Conservation (phyloP, 1,140 invertebrate species). For the Ceratina australensis region DNA sequence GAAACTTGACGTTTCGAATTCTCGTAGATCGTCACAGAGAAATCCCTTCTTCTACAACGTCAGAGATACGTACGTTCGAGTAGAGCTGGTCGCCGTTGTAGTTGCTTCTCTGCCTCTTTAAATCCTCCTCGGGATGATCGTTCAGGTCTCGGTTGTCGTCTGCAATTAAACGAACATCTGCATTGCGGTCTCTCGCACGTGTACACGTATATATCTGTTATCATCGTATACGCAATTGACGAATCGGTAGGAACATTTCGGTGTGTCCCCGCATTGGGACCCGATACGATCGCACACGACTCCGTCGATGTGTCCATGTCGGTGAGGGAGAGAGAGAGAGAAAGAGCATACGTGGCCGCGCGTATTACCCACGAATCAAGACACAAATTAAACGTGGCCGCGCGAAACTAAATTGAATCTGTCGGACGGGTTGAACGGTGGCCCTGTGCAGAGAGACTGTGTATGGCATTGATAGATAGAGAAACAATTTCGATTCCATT, state of each 20-base stretch:
- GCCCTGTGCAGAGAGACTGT: conserved; percentile 51
- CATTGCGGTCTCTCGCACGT: not conserved
- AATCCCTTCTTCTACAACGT: not conserved
- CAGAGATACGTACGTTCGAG: conserved; percentile 87
- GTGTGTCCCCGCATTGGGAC: not conserved
- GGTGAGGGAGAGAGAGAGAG: no score
- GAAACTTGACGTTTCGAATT: conserved; percentile 27
- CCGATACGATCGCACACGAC: not conserved
- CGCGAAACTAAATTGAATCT: conserved; percentile 73
- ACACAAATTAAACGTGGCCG: conserved; percentile 74
- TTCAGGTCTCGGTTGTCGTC: conserved; percentile 92
- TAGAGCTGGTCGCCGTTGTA: conserved; percentile 95
- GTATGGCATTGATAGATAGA: conserved; percentile 78
- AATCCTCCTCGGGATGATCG: conserved; percentile 90
- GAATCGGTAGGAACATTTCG: no score
- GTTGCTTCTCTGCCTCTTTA: conserved; percentile 90
- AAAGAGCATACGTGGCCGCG: conserved; percentile 42
- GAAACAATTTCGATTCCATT: conserved; percentile 79
- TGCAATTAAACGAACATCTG: conserved; percentile 73
- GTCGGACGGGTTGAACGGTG: conserved; percentile 55
- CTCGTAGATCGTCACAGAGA: conserved; percentile 38
- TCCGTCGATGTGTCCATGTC: not conserved
- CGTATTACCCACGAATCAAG: conserved; percentile 69
- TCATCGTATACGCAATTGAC: not conserved
- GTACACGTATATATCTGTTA: not conserved